Evolutionary conservation across 2,888 invertebrate species (phyloP).

Genomic region (Augiades crinisus): DNA sequence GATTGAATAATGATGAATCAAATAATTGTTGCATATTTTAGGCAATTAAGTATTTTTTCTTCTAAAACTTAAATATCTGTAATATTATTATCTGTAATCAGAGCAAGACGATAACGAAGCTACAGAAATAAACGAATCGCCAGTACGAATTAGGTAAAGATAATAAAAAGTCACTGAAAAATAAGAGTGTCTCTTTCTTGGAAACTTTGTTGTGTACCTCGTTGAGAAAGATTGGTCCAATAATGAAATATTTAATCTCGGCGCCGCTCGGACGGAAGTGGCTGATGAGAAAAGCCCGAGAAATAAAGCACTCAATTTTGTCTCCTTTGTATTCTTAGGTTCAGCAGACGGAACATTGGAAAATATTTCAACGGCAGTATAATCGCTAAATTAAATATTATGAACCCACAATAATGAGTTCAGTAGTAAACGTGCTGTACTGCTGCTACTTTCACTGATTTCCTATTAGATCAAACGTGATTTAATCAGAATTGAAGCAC

Average conservation of each 20-base stretch:
- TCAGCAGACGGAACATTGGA: not conserved
- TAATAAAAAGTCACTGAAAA: conserved; percentile 6
- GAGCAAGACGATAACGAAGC: not conserved
- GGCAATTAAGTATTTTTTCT: too few relatives aligned
- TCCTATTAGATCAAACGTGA: too few relatives aligned
- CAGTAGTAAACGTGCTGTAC: too few relatives aligned
- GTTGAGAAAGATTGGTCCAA: conserved; percentile 22
- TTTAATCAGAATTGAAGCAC: too few relatives aligned
- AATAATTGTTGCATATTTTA: too few relatives aligned
- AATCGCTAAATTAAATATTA: not conserved
- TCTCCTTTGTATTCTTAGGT: conserved; percentile 10
- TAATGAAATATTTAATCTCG: conserved; percentile 23
- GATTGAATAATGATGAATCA: too few relatives aligned
- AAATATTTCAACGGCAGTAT: conserved; percentile 12
- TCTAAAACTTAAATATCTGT: too few relatives aligned
- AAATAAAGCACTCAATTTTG: conserved; percentile 16
- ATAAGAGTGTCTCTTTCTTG: not conserved
- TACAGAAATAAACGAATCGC: not conserved
- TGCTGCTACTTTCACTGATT: too few relatives aligned
- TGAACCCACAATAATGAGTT: too few relatives aligned
- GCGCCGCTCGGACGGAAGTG: conserved; percentile 5
- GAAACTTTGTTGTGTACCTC: conserved; percentile 11
- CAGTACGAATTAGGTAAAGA: conserved; percentile 1
- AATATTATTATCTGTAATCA: not conserved
- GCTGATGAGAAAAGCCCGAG: conserved; percentile 6